phyloP scores from a whole-genome alignment of 2,888 invertebrate species.

The Apoderus coryli region DNA sequence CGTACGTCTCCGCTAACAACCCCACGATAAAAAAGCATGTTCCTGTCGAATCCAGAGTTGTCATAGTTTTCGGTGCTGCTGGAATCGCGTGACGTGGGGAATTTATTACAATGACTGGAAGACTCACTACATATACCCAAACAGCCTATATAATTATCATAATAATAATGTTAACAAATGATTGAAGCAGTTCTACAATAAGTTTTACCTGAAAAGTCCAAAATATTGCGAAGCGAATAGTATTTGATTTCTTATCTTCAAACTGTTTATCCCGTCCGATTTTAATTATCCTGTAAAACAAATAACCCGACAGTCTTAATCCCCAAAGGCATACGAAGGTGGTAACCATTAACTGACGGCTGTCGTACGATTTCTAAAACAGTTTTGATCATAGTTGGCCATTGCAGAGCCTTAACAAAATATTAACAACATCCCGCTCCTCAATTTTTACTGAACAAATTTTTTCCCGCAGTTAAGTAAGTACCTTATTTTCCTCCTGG shows the following conservation, averaged over 20 bases:
- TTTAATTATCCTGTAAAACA: conserved; percentile 80
- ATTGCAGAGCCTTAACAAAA: too few relatives aligned
- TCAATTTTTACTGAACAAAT: too few relatives aligned
- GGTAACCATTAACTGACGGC: conserved; percentile 83
- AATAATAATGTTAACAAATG: not conserved
- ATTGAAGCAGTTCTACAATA: conserved; percentile 3
- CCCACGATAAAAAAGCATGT: conserved; percentile 75
- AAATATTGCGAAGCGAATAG: conserved; percentile 79
- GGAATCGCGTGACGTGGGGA: conserved; percentile 66
- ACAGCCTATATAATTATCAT: conserved; percentile 48
- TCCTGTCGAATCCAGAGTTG: conserved; percentile 73
- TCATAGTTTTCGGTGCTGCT: conserved; percentile 72
- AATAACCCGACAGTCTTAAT: conserved; percentile 67
- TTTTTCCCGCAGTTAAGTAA: conserved; percentile 11
- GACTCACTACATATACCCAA: conserved; percentile 84
- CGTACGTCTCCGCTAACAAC: conserved; percentile 74
- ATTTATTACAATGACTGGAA: conserved; percentile 84
- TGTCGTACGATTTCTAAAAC: conserved; percentile 58
- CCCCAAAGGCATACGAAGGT: conserved; percentile 82
- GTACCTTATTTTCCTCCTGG: conserved; percentile 56
- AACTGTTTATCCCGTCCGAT: conserved; percentile 84
- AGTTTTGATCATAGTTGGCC: conserved; percentile 5
- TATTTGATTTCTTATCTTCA: conserved; percentile 75
- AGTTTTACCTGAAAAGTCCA: conserved; percentile 72
- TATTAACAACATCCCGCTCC: too few relatives aligned